phyloP scores from a whole-genome alignment of 2,888 invertebrate genomes.

The Athetis lepigone region DNA sequence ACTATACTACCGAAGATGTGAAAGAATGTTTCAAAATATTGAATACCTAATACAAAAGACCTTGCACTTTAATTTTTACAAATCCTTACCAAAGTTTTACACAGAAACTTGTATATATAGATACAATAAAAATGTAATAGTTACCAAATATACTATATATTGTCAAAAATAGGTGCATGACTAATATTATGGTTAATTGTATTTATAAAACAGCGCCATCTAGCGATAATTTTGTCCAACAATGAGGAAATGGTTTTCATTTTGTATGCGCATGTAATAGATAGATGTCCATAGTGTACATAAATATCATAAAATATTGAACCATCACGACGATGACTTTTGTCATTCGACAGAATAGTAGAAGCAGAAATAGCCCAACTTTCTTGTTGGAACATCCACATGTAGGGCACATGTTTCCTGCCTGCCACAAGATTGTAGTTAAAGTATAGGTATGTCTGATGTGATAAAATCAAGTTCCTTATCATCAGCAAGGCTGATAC shows the following conservation, averaged over 20 bases:
- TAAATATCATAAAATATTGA: neutral
- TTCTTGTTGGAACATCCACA: no score
- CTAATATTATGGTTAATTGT: accelerated
- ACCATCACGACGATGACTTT: neutral
- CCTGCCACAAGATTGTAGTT: neutral
- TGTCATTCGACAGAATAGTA: no score
- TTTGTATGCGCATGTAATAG: neutral
- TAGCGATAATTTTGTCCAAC: neutral
- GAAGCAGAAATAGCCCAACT: no score
- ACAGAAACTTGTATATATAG: neutral
- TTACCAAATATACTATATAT: neutral
- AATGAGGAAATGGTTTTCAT: neutral
- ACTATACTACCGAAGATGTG: slow-evolving; percentile 90
- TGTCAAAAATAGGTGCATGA: neutral
- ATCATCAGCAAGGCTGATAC: no score
- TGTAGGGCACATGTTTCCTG: no score
- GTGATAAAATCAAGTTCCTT: no score
- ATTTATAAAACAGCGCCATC: slow-evolving; percentile 25
- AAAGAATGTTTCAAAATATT: accelerated
- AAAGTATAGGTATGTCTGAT: no score
- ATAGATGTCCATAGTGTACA: slow-evolving; percentile 33
- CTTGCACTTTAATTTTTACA: accelerated
- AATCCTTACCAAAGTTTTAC: neutral
- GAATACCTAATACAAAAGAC: accelerated
- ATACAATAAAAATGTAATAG: no score